These are phyloP conservation scores for Drosophila nasuta DNA, from an alignment of 1,140 invertebrate genomes.

Conservation along the genomic window DNA sequence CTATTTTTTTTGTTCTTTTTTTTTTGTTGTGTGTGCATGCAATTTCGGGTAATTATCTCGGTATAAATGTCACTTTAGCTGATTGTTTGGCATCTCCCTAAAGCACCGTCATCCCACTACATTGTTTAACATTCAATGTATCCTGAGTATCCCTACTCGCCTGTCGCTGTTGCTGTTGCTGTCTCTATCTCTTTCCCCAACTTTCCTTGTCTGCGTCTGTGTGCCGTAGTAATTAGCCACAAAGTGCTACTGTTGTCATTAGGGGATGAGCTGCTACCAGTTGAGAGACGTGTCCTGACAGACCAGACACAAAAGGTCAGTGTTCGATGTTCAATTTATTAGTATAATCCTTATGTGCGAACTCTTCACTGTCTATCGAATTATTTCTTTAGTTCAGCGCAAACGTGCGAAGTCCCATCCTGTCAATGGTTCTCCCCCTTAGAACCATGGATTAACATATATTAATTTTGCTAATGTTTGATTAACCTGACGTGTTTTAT, in stretches of 20 bases:
- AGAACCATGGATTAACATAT: background rate
- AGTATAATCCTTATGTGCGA: conserved; percentile 26
- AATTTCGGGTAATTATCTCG: conserved; percentile 69
- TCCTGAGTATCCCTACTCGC: conserved; percentile 1
- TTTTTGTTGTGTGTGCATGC: conserved; percentile 33
- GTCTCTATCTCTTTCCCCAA: background rate
- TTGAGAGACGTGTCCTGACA: conserved; percentile 31
- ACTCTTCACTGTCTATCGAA: conserved; percentile 7
- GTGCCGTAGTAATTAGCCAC: conserved; percentile 61
- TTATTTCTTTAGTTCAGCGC: conserved; percentile 2
- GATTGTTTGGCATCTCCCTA: conserved; percentile 57
- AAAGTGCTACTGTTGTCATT: conserved; percentile 49
- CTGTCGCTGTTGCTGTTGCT: background rate
- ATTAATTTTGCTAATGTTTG: conserved; percentile 6
- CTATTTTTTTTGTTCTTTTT: conserved; percentile 9
- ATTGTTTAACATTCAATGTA: conserved; percentile 9
- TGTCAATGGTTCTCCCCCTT: background rate
- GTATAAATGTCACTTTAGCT: conserved; percentile 73
- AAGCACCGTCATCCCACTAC: background rate
- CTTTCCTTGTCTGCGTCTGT: conserved; percentile 30
- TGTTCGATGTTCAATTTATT: conserved; percentile 28
- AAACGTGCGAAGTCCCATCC: background rate
- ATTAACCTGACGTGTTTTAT: background rate
- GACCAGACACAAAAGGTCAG: conserved; percentile 38
- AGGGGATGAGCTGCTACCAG: conserved; percentile 3